phyloP scores from a whole-genome alignment of 1,140 invertebrate species.

The Leptonema lineaticorne region DNA sequence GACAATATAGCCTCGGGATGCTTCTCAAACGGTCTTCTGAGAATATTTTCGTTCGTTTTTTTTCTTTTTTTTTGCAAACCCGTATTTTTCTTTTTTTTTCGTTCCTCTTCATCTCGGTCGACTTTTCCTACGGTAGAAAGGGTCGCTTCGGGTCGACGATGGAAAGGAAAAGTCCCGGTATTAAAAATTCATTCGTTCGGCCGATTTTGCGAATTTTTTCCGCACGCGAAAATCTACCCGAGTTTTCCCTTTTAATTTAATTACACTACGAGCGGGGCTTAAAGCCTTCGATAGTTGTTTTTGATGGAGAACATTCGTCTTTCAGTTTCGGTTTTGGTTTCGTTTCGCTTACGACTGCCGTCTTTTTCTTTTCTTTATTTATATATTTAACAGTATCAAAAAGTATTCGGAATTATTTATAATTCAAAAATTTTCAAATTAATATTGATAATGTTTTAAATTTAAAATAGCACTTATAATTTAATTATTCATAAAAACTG shows the following conservation, averaged over 20 bases:
- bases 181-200: slow-evolving; percentile 11
- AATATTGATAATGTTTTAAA: too few species aligned
- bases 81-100: not conserved
- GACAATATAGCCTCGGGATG: not conserved
- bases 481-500: too few species aligned
- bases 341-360: not conserved
- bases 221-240: not conserved
- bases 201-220: not conserved
- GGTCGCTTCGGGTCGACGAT: not conserved
- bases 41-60: not conserved
- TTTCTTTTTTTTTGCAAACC: not conserved
- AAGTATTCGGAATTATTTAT: too few species aligned
- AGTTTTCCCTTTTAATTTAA: slow-evolving; percentile 4
- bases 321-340: not conserved
- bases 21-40: slow-evolving; percentile 1
- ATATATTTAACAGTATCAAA: too few species aligned
- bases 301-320: not conserved
- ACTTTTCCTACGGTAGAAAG: too few species aligned
- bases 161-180: slow-evolving; percentile 6
- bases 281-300: slow-evolving; percentile 13
- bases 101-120: not conserved
- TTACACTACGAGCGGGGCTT: not conserved
- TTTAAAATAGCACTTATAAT: too few species aligned
- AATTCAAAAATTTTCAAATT: too few species aligned
- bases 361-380: too few species aligned